phyloP scores from a whole-genome alignment of 2,888 invertebrate genomes.

The Stenodera caucasica region DNA sequence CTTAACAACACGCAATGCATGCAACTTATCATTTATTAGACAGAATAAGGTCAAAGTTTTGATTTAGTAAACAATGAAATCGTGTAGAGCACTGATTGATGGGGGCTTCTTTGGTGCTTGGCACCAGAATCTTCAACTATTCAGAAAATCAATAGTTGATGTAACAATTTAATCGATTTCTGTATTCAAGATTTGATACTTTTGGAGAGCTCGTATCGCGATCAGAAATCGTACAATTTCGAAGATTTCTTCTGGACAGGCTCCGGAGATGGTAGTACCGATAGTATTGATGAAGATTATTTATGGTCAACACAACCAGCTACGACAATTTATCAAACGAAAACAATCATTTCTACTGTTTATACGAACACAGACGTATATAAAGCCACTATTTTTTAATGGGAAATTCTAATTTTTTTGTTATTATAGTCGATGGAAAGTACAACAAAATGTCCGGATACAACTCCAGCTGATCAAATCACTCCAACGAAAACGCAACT shows the following conservation, averaged over 20 bases:
- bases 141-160: not conserved
- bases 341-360: constrained; percentile 71
- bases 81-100: not conserved
- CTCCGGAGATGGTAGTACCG: constrained; percentile 75
- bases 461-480: constrained; percentile 55
- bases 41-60: constrained; percentile 2
- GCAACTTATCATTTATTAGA: not conserved
- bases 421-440: constrained; percentile 47
- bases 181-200: constrained; percentile 44
- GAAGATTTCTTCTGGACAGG: constrained; percentile 92
- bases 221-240: constrained; percentile 58
- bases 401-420: not conserved
- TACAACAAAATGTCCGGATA: constrained; percentile 57
- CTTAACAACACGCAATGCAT: not conserved
- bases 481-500: constrained; percentile 19
- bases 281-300: constrained; percentile 37
- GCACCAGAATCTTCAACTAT: not conserved
- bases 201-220: constrained; percentile 42
- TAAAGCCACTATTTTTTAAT: not conserved
- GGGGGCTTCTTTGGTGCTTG: not conserved
- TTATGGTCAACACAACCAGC: constrained; percentile 60
- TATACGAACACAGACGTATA: constrained; percentile 60
- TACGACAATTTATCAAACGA: constrained; percentile 65
- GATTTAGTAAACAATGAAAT: not conserved
- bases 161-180: not conserved